phyloP scores from a whole-genome alignment of 1,140 invertebrate genomes.

The Chelonus insularis region DNA sequence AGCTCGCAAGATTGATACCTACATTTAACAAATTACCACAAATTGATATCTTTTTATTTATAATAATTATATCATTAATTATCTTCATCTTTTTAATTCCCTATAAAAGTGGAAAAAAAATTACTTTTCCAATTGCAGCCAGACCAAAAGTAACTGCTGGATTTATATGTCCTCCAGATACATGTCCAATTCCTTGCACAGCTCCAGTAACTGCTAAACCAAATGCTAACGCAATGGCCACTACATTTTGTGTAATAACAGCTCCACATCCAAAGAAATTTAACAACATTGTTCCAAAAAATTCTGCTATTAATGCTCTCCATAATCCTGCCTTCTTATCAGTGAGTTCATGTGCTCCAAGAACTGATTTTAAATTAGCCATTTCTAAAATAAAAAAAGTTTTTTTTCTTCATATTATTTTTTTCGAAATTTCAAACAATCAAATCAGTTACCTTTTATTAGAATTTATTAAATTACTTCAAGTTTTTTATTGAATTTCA shows the following conservation, averaged over 20 bases:
- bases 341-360: conserved; percentile 70
- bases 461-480: too few relatives aligned
- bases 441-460: too few relatives aligned
- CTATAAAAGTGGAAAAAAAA: neutral
- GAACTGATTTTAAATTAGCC: conserved; percentile 64
- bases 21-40: too few relatives aligned
- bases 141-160: conserved; percentile 85
- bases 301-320: conserved; percentile 80
- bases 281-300: conserved; percentile 77
- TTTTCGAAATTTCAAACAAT: too few relatives aligned
- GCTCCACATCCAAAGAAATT: conserved; percentile 86
- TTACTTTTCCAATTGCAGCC: conserved; percentile 76
- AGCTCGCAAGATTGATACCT: conserved; percentile 68
- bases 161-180: conserved; percentile 90
- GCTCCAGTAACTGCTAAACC: conserved; percentile 82
- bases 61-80: neutral
- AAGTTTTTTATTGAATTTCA: too few relatives aligned
- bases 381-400: conserved; percentile 40
- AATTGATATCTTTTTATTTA: neutral
- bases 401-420: too few relatives aligned
- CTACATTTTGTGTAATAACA: conserved; percentile 65
- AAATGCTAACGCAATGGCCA: conserved; percentile 83
- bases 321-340: conserved; percentile 64
- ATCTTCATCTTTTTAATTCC: neutral
- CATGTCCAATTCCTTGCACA: conserved; percentile 81